phyloP scores from a whole-genome alignment of 2,888 invertebrate genomes.

The Limulus polyphemus region DNA sequence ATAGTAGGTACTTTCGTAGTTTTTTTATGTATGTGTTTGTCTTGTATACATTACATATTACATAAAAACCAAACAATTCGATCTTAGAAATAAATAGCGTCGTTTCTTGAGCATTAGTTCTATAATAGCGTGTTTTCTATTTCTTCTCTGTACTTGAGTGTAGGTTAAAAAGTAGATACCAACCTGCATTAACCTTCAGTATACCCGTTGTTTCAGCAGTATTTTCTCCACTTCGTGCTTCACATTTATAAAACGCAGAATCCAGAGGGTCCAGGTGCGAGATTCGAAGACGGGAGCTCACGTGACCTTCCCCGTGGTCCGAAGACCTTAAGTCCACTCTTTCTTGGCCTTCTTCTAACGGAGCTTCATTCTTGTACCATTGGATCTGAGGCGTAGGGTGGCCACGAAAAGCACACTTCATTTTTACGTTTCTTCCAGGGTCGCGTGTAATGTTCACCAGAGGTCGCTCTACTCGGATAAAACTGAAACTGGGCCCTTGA shows the following conservation, averaged over 20 bases:
- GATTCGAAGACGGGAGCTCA: conserved; percentile 43
- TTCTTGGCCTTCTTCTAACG: conserved; percentile 38
- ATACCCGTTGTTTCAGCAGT: conserved; percentile 45
- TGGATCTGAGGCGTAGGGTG: conserved; percentile 47
- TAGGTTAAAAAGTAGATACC: neutral
- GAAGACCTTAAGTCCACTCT: conserved; percentile 40
- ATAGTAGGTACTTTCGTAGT: no score
- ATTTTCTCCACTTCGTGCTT: conserved; percentile 43
- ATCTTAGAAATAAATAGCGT: no score
- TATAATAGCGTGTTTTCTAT: no score
- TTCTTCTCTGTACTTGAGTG: no score
- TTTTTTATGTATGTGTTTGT: no score
- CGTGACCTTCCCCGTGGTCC: conserved; percentile 28
- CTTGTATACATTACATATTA: no score
- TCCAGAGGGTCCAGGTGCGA: conserved; percentile 47
- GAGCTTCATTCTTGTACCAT: conserved; percentile 52
- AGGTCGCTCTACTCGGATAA: conserved; percentile 43
- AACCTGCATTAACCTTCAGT: conserved; percentile 40
- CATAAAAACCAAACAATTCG: no score
- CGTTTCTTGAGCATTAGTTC: no score
- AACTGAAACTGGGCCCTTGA: conserved; percentile 35
- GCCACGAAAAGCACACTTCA: conserved; percentile 53
- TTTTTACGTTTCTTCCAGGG: conserved; percentile 46
- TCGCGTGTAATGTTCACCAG: conserved; percentile 47
- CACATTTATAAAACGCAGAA: conserved; percentile 49